Base-by-base conservation (phyloP, 1,140 invertebrate genomes). In the Manduca sexta region DNA sequence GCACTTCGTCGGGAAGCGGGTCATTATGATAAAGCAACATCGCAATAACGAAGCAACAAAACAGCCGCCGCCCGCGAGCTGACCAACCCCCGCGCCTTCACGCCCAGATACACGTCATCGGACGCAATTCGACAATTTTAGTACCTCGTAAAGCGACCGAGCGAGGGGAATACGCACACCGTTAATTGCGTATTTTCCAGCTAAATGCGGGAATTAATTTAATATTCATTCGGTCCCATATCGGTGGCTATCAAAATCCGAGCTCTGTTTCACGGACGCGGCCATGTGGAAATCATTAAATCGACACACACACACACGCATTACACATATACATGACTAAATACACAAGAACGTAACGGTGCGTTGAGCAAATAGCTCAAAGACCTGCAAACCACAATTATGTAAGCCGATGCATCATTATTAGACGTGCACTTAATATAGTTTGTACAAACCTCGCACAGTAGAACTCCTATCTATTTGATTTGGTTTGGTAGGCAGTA, bases 161-260 rank as follows among this genome's bases (percentile, higher is more conserved):
- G 34, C 45, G 26, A 26, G 42, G 43, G 44, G 42, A 38, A 48
- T 41, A 58, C 52, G 51, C 44, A 43, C 26, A 34, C 42, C 43
- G 59, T 64, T 65, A 72, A 69, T 69, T 60, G 56, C 51, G 50
- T 64, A 59, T 64, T 64, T 64, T 56, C 48, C 17, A 35, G 52
- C 57, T 59, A 63, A 69, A 69, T 60, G 52, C 49, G 45, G 44
- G 47, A 60, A 68, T 69, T 67, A 63, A 72, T 65, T 65, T 59
- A 56, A 62, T 68, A 65, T 74, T 64, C 52, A 65, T 73, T 56
- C 54, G 45, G 39, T 46, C 37, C 55, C 54, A 52, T 56, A 64
- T 64, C 49, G 52, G 41, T 45, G 39, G 59, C 61, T 51, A 60
- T 63, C 57, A 56, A 66, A 68, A 54, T 56, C 47, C 33, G 31